Percentiles rank a stretch among this genome's conserved stretches.
Conservation (phyloP, 2,113 vertebrate genomes). For the Macquaria ambigua region DNA sequence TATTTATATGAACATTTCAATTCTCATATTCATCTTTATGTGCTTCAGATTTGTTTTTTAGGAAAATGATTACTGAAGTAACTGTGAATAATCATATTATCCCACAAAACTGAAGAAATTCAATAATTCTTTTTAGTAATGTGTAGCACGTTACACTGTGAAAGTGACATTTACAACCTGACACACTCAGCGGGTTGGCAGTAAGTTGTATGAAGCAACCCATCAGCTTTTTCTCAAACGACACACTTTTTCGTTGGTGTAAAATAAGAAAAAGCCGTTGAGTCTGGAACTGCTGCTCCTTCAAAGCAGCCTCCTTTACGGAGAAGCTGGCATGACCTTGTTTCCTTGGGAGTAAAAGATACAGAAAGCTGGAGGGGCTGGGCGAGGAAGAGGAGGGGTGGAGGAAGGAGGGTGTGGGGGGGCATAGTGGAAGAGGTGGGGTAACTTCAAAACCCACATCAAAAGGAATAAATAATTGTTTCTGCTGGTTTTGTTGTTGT, state of each 20-base stretch:
- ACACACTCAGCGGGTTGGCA: conserved; percentile 28
- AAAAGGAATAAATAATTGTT: conserved; percentile 99
- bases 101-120: conserved; percentile 22
- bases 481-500: conserved; percentile 98
- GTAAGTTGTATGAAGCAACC: conserved; percentile 25
- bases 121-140: conserved; percentile 7
- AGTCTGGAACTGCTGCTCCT: conserved; percentile 66
- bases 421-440: conserved; percentile 82
- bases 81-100: conserved; percentile 36
- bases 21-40: not conserved
- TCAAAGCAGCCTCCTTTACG: conserved; percentile 69
- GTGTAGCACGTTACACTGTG: conserved; percentile 31
- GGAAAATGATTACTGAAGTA: conserved; percentile 7
- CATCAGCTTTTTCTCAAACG: conserved; percentile 36
- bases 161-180: conserved; percentile 61
- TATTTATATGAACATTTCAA: not conserved
- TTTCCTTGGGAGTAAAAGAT: conserved; percentile 82
- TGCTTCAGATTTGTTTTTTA: not conserved
- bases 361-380: conserved; percentile 71
- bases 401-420: conserved; percentile 65
- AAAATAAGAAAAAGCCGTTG: conserved; percentile 44
- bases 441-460: conserved; percentile 92
- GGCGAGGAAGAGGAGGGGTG: conserved; percentile 74
- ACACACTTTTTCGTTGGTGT: conserved; percentile 45
- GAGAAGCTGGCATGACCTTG: conserved; percentile 82